Evolutionary conservation across 2,113 vertebrate species (phyloP).

Genomic region (Struthio camelus): DNA sequence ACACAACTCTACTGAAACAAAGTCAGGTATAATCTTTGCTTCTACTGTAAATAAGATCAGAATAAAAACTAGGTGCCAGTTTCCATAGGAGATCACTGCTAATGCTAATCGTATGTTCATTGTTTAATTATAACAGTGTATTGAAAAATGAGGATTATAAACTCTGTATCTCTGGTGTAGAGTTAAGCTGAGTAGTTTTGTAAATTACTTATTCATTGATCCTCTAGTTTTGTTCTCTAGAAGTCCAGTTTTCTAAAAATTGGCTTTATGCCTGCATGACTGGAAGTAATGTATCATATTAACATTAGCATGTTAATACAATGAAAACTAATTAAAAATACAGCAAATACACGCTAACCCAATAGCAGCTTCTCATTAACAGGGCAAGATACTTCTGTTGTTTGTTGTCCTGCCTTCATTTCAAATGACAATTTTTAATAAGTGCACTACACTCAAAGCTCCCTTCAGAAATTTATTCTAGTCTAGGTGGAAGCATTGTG

Average conservation of each 20-base stretch:
- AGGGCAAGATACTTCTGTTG: constrained; percentile 6
- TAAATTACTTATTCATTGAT: constrained; percentile 72
- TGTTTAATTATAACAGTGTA: constrained; percentile 68
- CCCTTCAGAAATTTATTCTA: constrained; percentile 39
- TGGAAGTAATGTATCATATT: constrained; percentile 62
- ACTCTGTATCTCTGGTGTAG: constrained; percentile 48
- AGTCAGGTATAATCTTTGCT: constrained; percentile 1
- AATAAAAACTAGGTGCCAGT: constrained; percentile 28
- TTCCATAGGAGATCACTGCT: constrained; percentile 44
- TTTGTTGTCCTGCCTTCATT: constrained; percentile 33
- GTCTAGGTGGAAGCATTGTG: background rate
- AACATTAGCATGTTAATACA: constrained; percentile 58
- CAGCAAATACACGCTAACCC: constrained; percentile 47
- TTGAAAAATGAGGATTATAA: constrained; percentile 60
- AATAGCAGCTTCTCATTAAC: constrained; percentile 40
- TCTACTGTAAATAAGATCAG: constrained; percentile 25
- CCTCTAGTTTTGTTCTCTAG: constrained; percentile 58
- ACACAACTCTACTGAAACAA: background rate
- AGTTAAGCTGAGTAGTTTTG: constrained; percentile 48
- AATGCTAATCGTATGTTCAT: constrained; percentile 60
- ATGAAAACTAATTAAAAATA: constrained; percentile 66
- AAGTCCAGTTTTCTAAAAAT: constrained; percentile 63
- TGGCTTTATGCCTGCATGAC: constrained; percentile 41
- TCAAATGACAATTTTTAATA: constrained; percentile 44
- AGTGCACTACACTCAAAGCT: background rate